Conservation (phyloP, 2,113 vertebrate species). For the Pleuronectes platessa region DNA sequence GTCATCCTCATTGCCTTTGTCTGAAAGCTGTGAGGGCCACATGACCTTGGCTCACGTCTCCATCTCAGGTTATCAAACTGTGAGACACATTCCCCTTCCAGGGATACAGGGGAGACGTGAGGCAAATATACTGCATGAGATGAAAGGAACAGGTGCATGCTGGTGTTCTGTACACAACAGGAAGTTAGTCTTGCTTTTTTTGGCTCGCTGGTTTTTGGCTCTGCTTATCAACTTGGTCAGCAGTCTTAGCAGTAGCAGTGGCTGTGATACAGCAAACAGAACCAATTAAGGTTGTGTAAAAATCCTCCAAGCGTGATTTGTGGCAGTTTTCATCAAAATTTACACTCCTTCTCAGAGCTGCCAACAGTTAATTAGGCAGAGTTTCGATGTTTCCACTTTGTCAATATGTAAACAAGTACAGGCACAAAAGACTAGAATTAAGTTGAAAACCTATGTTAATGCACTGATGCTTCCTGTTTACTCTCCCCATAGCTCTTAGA, state of each 20-base stretch:
- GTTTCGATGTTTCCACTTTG: neutral
- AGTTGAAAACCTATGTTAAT: neutral
- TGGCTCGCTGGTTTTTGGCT: neutral
- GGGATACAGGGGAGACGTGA: neutral
- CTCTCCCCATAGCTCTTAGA: neutral
- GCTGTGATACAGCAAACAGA: neutral
- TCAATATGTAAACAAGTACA: neutral
- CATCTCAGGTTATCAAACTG: neutral
- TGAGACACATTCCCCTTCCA: neutral
- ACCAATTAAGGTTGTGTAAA: neutral
- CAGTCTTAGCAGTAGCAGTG: neutral
- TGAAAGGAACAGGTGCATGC: constrained; percentile 4
- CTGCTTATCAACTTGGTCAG: neutral
- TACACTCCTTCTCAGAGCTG: neutral
- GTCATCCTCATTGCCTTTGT: neutral
- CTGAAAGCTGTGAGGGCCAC: neutral
- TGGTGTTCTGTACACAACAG: neutral
- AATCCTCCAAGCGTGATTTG: neutral
- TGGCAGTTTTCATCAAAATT: neutral
- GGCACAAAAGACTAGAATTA: neutral
- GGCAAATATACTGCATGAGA: neutral
- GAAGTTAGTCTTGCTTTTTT: neutral
- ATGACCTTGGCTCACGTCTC: neutral
- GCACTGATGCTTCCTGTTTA: neutral
- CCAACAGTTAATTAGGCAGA: neutral